Evolutionary conservation across 2,113 vertebrate genomes (phyloP).

Genomic region (Triplophysa tibetana): DNA sequence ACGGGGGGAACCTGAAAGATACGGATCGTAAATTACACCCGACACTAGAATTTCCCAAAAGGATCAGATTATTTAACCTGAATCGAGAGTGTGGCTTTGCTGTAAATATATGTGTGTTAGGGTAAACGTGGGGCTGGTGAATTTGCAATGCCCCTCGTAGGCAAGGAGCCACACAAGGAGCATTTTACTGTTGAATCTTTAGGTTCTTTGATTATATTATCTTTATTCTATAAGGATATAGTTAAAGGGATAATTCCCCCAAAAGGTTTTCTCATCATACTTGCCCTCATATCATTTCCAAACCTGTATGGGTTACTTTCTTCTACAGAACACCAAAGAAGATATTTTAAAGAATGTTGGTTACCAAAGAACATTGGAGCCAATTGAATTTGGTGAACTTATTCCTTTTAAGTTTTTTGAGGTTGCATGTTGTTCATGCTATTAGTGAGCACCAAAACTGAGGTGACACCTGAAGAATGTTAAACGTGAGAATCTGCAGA

Average conservation of each 20-base stretch:
- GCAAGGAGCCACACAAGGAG: slow-evolving; percentile 44
- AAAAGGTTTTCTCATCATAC: no score
- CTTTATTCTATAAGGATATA: no score
- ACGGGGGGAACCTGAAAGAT: slow-evolving; percentile 67
- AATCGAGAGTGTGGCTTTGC: slow-evolving; percentile 55
- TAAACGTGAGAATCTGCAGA: slow-evolving; percentile 48
- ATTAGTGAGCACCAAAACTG: slow-evolving; percentile 56
- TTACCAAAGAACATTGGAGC: no score
- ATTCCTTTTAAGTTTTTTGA: slow-evolving; percentile 28
- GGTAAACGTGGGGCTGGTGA: slow-evolving; percentile 55
- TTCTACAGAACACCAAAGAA: no score
- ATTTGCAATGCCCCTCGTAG: slow-evolving; percentile 51
- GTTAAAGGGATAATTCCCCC: no score
- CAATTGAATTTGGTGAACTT: neutral
- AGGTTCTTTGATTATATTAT: no score
- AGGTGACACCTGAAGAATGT: slow-evolving; percentile 61
- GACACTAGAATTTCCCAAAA: slow-evolving; percentile 71
- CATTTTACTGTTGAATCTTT: slow-evolving; percentile 28
- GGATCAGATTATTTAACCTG: slow-evolving; percentile 67
- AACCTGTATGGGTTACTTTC: no score
- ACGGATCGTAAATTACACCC: slow-evolving; percentile 70
- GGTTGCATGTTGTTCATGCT: slow-evolving; percentile 18
- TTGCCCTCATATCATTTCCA: no score
- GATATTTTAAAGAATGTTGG: no score
- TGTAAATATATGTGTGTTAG: slow-evolving; percentile 62